Conservation (phyloP, 2,888 invertebrate genomes). For the Lepidonotus clava region DNA sequence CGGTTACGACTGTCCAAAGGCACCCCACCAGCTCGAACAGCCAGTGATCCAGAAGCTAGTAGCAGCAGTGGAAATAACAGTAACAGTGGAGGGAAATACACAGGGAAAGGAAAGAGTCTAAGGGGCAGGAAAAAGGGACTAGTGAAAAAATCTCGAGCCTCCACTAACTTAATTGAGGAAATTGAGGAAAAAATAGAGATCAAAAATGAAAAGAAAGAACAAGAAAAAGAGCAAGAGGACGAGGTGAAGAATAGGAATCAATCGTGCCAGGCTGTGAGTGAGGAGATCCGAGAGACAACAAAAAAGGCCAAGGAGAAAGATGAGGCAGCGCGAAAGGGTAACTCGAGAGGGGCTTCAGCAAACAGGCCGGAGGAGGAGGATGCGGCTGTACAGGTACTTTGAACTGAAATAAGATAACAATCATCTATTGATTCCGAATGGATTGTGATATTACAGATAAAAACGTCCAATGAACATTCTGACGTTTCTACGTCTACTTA, state of each 20-base stretch:
- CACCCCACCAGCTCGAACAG: not conserved
- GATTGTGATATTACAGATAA: too few relatives aligned
- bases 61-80: not conserved
- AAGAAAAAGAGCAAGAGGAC: not conserved
- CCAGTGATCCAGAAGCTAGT: not conserved
- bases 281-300: slow-evolving; percentile 67
- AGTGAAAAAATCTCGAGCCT: slow-evolving; percentile 51
- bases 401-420: not conserved
- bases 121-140: slow-evolving; percentile 57
- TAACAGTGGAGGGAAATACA: not conserved
- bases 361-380: not conserved
- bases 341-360: slow-evolving; percentile 23
- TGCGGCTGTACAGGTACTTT: not conserved
- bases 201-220: not conserved
- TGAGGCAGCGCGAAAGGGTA: slow-evolving; percentile 53
- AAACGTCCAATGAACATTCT: too few relatives aligned
- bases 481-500: too few relatives aligned
- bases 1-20: not conserved
- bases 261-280: slow-evolving; percentile 67
- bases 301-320: slow-evolving; percentile 59
- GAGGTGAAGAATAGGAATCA: slow-evolving; percentile 33
- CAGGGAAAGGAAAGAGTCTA: slow-evolving; percentile 60
- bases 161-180: not conserved
- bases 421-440: too few relatives aligned
- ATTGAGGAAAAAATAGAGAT: too few relatives aligned